Evolutionary conservation across 2,888 invertebrate genomes (phyloP).

Genomic region (Sinelater perroti): DNA sequence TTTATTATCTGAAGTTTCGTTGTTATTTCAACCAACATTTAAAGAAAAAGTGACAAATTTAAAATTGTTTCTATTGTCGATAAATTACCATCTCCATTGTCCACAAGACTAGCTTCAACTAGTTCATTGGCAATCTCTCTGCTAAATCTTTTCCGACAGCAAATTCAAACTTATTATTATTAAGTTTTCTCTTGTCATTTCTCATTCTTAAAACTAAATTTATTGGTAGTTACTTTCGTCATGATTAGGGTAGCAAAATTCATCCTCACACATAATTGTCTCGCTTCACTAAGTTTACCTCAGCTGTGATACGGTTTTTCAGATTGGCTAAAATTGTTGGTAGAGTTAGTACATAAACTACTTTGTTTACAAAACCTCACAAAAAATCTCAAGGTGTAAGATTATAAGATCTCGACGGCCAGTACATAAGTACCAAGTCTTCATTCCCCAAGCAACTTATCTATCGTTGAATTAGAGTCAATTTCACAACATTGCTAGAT

Average conservation of each 20-base stretch:
- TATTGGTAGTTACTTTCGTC: constrained; percentile 67
- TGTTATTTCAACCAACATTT: constrained; percentile 74
- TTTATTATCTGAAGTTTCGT: constrained; percentile 91
- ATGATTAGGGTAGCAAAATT: constrained; percentile 59
- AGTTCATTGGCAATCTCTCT: constrained; percentile 94
- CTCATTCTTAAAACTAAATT: constrained; percentile 90
- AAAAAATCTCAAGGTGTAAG: no score
- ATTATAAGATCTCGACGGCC: no score
- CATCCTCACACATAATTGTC: no score
- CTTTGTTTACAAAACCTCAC: no score
- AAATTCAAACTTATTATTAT: constrained; percentile 98
- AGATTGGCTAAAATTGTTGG: no score
- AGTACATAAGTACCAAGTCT: no score
- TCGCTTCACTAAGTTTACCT: no score
- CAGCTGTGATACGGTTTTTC: no score
- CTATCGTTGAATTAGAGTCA: no score
- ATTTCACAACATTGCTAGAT: no score
- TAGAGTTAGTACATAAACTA: no score
- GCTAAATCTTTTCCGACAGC: constrained; percentile 87
- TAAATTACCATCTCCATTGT: constrained; percentile 89
- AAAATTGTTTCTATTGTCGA: constrained; percentile 73
- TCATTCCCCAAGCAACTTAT: no score
- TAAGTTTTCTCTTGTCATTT: constrained; percentile 89
- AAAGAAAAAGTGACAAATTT: constrained; percentile 89
- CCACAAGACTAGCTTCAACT: constrained; percentile 94